Conservation (phyloP, 1,140 invertebrate species). For the Alviniconcha marisindica region DNA sequence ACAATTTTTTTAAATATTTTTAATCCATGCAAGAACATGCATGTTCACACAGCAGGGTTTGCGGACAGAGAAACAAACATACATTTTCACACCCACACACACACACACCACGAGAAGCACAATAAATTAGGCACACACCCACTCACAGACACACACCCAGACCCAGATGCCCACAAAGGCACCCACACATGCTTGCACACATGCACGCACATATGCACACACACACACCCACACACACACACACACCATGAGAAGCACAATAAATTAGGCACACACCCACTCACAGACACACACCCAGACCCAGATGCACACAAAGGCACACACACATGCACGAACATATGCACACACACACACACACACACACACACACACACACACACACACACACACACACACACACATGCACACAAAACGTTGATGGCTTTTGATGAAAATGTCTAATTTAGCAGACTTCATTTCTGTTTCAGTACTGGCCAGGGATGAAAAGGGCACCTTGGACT, state of each 20-base stretch:
- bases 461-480: constrained; percentile 21
- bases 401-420: neutral
- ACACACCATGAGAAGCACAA: too few relatives aligned
- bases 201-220: neutral
- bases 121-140: neutral
- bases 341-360: neutral
- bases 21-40: too few relatives aligned
- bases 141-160: neutral
- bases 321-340: neutral
- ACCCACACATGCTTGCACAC: neutral
- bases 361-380: neutral
- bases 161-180: too few relatives aligned
- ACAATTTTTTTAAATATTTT: too few relatives aligned
- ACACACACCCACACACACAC: neutral
- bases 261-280: neutral
- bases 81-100: neutral
- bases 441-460: too few relatives aligned
- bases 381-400: neutral
- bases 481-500: neutral
- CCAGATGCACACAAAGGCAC: too few relatives aligned
- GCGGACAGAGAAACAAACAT: too few relatives aligned
- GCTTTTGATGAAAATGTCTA: neutral
- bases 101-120: too few relatives aligned
- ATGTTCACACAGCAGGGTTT: too few relatives aligned
- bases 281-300: neutral